These are phyloP conservation scores for Spisula subtruncata DNA, from an alignment of 2,888 invertebrate genomes.

Conservation along the genomic window DNA sequence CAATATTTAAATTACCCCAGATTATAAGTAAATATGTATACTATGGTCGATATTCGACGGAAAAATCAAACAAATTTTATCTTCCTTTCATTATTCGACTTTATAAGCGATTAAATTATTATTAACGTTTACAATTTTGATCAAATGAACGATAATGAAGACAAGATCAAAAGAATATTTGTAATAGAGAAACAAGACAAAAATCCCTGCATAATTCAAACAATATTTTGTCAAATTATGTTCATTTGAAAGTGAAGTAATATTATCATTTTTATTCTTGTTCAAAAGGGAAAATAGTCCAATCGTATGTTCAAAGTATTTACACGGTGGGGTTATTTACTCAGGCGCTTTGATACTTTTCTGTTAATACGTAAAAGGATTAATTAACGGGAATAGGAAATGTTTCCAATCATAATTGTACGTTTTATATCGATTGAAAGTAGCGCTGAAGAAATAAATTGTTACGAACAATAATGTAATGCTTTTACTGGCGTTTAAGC, in stretches of 20 bases:
- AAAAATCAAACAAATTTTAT: background rate
- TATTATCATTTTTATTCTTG: conserved; percentile 5
- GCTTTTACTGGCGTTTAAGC: background rate
- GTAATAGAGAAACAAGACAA: background rate
- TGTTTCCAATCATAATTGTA: conserved; percentile 1
- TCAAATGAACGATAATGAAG: background rate
- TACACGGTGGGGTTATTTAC: conserved; percentile 6
- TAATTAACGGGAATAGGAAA: conserved; percentile 2
- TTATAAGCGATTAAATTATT: background rate
- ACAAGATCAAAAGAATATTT: background rate
- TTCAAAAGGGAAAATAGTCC: background rate
- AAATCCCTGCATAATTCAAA: conserved; percentile 17
- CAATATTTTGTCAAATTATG: conserved; percentile 25
- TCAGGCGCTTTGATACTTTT: conserved; percentile 34
- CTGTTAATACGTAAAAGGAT: conserved; percentile 30
- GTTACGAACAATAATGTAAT: no score
- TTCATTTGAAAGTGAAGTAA: conserved; percentile 40
- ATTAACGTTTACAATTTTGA: background rate
- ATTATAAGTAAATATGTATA: background rate
- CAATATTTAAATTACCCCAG: background rate
- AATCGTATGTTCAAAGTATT: conserved; percentile 14
- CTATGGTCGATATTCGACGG: background rate
- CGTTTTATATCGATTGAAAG: conserved; percentile 22
- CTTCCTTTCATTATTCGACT: background rate
- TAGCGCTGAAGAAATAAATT: background rate